phyloP scores from a whole-genome alignment of 2,113 vertebrate genomes.

The Phrynosoma platyrhinos region DNA sequence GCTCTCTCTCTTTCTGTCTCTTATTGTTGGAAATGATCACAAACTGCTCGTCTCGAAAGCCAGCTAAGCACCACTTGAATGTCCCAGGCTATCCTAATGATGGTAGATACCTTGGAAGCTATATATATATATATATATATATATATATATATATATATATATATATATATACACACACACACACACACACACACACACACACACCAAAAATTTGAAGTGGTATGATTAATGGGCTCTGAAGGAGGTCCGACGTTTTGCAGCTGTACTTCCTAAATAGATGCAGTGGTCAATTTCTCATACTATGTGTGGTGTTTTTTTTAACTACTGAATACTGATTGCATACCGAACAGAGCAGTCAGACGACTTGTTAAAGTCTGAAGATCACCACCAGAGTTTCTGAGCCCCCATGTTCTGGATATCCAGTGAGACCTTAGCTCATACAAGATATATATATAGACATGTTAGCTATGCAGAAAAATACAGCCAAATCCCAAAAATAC shows the following conservation, averaged over 20 bases:
- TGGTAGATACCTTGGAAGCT: not conserved
- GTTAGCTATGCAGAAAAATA: no score
- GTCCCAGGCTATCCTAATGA: slow-evolving; percentile 45
- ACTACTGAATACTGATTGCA: not conserved
- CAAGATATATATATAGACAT: no score
- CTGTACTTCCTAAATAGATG: slow-evolving; percentile 1
- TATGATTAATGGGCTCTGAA: not conserved
- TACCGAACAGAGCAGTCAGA: not conserved
- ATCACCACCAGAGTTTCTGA: not conserved
- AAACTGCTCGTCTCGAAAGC: slow-evolving; percentile 53
- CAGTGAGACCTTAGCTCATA: not conserved
- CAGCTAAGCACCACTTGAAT: slow-evolving; percentile 46
- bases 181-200: not conserved
- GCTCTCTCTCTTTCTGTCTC: slow-evolving; percentile 53
- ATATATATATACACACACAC: no score
- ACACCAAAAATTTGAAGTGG: slow-evolving; percentile 6
- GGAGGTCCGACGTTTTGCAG: not conserved
- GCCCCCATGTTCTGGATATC: not conserved
- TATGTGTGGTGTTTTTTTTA: not conserved
- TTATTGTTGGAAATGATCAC: slow-evolving; percentile 46
- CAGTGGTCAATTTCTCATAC: not conserved
- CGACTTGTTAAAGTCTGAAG: no score
- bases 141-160: no score
- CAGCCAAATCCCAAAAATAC: no score
- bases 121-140: not conserved